Conservation (phyloP, 2,888 invertebrate species). For the Platycheirus rosarum region DNA sequence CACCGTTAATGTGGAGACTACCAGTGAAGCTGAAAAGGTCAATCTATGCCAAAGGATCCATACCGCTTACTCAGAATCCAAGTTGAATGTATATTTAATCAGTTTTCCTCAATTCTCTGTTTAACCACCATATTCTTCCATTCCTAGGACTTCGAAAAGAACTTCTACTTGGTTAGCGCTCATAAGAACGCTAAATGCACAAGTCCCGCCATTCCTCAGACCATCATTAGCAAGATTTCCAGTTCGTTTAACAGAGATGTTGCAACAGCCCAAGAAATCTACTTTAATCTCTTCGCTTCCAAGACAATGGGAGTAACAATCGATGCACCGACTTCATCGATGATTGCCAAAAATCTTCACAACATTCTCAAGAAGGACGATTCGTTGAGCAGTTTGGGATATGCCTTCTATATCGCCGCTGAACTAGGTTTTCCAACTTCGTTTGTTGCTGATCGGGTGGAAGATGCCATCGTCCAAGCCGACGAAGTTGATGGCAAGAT, state of each 20-base stretch:
- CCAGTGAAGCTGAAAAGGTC: slow-evolving; percentile 85
- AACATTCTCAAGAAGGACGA: slow-evolving; percentile 93
- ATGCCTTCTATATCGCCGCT: slow-evolving; percentile 92
- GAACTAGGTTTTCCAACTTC: slow-evolving; percentile 86
- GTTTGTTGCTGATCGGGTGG: slow-evolving; percentile 89
- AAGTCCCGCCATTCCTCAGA: slow-evolving; percentile 83
- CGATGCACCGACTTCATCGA: slow-evolving; percentile 87
- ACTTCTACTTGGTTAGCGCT: slow-evolving; percentile 87
- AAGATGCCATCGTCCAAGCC: slow-evolving; percentile 96
- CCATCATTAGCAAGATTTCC: slow-evolving; percentile 83
- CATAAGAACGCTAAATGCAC: slow-evolving; percentile 85
- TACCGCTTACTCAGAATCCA: slow-evolving; percentile 79
- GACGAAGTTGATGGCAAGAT: slow-evolving; percentile 96
- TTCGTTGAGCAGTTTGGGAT: slow-evolving; percentile 90
- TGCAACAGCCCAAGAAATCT: slow-evolving; percentile 87
- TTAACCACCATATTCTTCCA: background rate
- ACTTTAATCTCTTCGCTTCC: slow-evolving; percentile 88
- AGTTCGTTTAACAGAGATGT: slow-evolving; percentile 87
- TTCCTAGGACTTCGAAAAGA: slow-evolving; percentile 83
- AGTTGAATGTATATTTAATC: slow-evolving; percentile 83
- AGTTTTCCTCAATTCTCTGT: background rate
- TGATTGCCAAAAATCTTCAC: slow-evolving; percentile 88
- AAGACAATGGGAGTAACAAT: slow-evolving; percentile 87
- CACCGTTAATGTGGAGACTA: slow-evolving; percentile 87
- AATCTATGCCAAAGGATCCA: slow-evolving; percentile 83